These are phyloP conservation scores for Hybognathus amarus DNA, from an alignment of 2,797 vertebrate species.

Conservation along the genomic window DNA sequence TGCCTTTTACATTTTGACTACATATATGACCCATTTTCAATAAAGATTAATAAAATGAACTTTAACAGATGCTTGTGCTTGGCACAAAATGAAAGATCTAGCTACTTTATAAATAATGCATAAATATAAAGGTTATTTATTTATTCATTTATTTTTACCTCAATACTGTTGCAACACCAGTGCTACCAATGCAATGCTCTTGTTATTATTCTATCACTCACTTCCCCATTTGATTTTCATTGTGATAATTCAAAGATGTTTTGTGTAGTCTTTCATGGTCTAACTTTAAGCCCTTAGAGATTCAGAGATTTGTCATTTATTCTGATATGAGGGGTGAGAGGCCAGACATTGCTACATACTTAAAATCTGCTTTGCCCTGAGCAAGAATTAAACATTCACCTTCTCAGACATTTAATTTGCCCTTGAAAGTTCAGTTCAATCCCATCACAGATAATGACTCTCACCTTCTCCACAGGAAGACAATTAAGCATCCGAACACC, in stretches of 20 bases:
- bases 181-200: not conserved
- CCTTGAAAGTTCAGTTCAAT: slow-evolving; percentile 71
- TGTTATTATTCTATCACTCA: not conserved
- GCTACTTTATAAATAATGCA: not conserved
- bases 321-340: not conserved
- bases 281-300: not conserved
- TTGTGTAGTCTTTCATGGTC: not conserved
- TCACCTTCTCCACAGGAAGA: slow-evolving; percentile 64
- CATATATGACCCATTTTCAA: no score
- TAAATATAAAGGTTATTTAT: not conserved
- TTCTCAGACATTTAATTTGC: slow-evolving; percentile 66
- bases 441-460: slow-evolving; percentile 74
- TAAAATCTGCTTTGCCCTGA: slow-evolving; percentile 64
- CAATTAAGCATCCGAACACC: slow-evolving; percentile 73
- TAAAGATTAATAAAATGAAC: no score
- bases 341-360: slow-evolving; percentile 59
- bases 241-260: not conserved
- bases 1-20: no score
- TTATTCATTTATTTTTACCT: not conserved
- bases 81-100: no score
- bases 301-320: slow-evolving; percentile 25
- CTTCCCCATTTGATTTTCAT: not conserved
- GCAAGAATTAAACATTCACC: slow-evolving; percentile 66
- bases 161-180: not conserved
- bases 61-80: no score